Conservation (phyloP, 1,140 invertebrate species). For the Choristoneura fumiferana region DNA sequence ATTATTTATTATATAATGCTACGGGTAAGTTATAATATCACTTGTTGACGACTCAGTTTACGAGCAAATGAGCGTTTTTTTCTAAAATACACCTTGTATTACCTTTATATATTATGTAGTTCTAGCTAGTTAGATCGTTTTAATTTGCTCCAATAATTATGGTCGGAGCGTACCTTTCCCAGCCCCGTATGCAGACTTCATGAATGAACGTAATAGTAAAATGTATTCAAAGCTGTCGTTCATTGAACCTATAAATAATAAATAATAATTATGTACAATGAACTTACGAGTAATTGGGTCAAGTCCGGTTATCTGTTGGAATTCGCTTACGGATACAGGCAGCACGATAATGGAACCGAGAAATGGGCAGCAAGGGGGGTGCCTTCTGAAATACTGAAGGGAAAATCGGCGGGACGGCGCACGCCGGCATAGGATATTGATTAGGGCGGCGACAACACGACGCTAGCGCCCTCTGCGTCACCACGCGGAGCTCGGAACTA, state of each 20-base stretch:
- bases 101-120: no score
- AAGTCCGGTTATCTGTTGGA: constrained; percentile 41
- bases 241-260: constrained; percentile 5
- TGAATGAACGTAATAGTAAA: constrained; percentile 17
- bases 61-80: no score
- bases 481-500: not conserved
- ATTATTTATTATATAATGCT: no score
- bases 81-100: no score
- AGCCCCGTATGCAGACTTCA: constrained; percentile 1
- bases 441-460: constrained; percentile 60
- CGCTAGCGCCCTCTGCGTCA: constrained; percentile 19
- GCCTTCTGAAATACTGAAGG: constrained; percentile 57
- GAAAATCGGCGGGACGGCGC: constrained; percentile 59
- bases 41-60: no score
- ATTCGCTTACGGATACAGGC: constrained; percentile 53
- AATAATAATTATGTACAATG: constrained; percentile 20
- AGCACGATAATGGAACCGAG: constrained; percentile 46
- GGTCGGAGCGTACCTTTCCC: not conserved
- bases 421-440: constrained; percentile 57
- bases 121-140: no score
- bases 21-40: no score
- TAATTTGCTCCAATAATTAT: not conserved
- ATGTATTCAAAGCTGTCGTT: not conserved
- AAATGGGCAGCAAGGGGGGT: constrained; percentile 53
- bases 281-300: constrained; percentile 38